Evolutionary conservation across 2,888 invertebrate genomes (phyloP).

Genomic region (Lasioglossum leucozonium): DNA sequence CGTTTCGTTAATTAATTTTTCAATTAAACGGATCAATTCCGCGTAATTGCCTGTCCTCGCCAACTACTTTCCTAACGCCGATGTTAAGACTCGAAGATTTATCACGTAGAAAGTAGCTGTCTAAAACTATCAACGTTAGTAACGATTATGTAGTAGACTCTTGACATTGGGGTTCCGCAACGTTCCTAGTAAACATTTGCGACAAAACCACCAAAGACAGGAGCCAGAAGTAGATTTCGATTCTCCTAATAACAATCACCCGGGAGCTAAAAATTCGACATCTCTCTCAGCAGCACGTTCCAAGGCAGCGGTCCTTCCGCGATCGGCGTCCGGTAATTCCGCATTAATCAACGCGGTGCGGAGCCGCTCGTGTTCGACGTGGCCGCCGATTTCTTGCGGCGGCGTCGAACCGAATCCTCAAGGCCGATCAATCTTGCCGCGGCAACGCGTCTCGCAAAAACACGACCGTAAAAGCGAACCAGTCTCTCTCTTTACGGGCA

Average conservation of each 20-base stretch:
- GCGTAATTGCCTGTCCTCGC: neutral
- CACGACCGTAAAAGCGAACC: neutral
- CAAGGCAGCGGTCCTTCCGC: neutral
- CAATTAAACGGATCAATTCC: constrained; percentile 8
- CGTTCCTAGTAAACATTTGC: neutral
- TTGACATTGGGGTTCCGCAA: neutral
- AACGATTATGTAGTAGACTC: neutral
- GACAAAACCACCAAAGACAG: no score
- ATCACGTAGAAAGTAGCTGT: neutral
- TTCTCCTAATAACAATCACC: neutral
- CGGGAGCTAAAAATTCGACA: neutral
- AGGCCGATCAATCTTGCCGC: constrained; percentile 34
- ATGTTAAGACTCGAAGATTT: neutral
- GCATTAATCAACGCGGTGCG: constrained; percentile 16
- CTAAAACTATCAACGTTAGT: no score
- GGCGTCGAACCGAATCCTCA: constrained; percentile 18
- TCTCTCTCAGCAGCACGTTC: neutral
- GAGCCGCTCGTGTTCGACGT: neutral
- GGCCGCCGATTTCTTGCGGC: neutral
- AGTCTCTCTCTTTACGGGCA: neutral
- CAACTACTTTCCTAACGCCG: neutral
- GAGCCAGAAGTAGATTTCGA: neutral
- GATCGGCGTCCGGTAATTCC: constrained; percentile 3
- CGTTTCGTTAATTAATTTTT: constrained; percentile 12
- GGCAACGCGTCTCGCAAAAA: constrained; percentile 19